A percentile compares a stretch with the other conserved stretches of the same genome.
phyloP scores from a whole-genome alignment of 2,888 invertebrate species.

The Andrena bucephala region DNA sequence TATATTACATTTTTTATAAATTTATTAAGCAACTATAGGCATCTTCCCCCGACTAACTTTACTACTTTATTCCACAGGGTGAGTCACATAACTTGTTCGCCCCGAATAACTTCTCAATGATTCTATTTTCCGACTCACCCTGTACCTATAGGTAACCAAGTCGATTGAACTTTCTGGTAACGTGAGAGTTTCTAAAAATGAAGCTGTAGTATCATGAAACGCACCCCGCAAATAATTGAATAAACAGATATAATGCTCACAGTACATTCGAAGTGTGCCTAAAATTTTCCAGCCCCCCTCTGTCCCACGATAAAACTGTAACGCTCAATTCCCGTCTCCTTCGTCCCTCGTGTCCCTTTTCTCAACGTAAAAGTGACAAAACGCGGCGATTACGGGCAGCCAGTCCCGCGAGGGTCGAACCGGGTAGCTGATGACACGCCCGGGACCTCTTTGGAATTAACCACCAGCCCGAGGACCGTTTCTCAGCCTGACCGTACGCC shows the following conservation, averaged over 20 bases:
- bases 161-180: too few species aligned
- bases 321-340: slow-evolving; percentile 26
- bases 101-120: too few species aligned
- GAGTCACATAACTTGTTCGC: too few species aligned
- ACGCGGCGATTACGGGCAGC: slow-evolving; percentile 78
- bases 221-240: slow-evolving; percentile 1
- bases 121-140: too few species aligned
- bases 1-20: too few species aligned
- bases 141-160: too few species aligned
- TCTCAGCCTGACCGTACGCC: slow-evolving; percentile 34
- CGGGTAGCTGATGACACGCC: slow-evolving; percentile 77
- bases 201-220: not conserved
- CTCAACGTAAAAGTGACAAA: slow-evolving; percentile 78
- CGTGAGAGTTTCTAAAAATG: too few species aligned
- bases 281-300: not conserved
- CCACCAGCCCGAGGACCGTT: slow-evolving; percentile 71
- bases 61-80: too few species aligned
- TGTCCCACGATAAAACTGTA: slow-evolving; percentile 4
- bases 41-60: too few species aligned
- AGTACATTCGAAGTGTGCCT: not conserved
- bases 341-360: slow-evolving; percentile 35
- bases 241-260: too few species aligned
- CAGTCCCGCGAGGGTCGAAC: slow-evolving; percentile 71
- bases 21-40: too few species aligned
- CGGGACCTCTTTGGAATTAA: slow-evolving; percentile 80